phyloP scores from a whole-genome alignment of 2,888 invertebrate species.

The Drosophila stalkeri region DNA sequence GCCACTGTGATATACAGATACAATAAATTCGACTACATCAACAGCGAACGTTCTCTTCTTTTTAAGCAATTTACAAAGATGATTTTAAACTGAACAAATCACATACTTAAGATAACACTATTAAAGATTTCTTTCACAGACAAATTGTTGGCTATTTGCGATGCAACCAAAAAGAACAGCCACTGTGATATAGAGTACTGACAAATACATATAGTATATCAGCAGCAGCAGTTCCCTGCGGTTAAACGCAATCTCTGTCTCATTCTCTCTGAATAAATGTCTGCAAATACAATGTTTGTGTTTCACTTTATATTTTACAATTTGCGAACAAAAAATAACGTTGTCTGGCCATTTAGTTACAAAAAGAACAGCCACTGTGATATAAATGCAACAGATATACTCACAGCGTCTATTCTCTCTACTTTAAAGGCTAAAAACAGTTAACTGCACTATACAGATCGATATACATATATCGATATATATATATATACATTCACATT shows the following conservation, averaged over 20 bases:
- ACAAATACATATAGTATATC: constrained; percentile 65
- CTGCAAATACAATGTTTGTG: constrained; percentile 5
- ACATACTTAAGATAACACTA: constrained; percentile 10
- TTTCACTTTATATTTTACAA: not conserved
- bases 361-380: constrained; percentile 85
- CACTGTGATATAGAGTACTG: constrained; percentile 78
- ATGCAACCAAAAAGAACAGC: constrained; percentile 83
- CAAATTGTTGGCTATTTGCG: constrained; percentile 54
- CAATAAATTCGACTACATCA: constrained; percentile 65
- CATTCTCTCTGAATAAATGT: constrained; percentile 13
- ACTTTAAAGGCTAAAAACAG: constrained; percentile 63
- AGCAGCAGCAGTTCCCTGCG: constrained; percentile 81
- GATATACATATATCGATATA: not conserved
- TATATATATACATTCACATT: not conserved
- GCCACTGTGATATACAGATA: constrained; percentile 84
- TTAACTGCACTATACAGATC: not conserved
- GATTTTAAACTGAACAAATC: constrained; percentile 10
- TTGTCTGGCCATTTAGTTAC: constrained; percentile 67
- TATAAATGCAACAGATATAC: constrained; percentile 66
- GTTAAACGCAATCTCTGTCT: constrained; percentile 48
- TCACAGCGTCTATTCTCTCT: constrained; percentile 80
- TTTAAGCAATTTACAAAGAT: constrained; percentile 62
- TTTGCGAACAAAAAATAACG: constrained; percentile 12
- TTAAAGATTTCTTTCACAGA: constrained; percentile 12
- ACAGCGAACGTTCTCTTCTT: constrained; percentile 75